Conservation (phyloP, 2,888 invertebrate genomes). For the Tetanocera ferruginea region DNA sequence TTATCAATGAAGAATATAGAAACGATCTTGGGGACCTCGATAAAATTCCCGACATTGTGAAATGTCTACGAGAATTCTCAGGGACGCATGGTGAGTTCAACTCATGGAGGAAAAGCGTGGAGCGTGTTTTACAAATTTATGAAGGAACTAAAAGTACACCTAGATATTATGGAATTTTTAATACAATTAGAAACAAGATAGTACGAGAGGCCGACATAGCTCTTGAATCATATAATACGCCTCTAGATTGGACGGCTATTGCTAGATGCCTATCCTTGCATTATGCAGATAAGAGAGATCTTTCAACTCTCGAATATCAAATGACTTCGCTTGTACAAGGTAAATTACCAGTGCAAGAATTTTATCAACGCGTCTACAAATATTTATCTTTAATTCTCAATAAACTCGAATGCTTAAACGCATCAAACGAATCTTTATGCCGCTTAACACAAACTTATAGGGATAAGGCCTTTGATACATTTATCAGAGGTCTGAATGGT, state of each 20-base stretch:
- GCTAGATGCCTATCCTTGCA: too few relatives aligned
- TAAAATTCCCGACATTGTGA: background rate
- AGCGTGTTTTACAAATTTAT: too few relatives aligned
- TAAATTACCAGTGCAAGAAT: constrained; percentile 4
- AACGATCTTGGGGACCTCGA: background rate
- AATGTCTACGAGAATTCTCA: background rate
- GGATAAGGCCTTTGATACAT: constrained; percentile 36
- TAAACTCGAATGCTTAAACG: constrained; percentile 15
- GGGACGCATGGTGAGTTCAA: background rate
- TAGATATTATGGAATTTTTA: constrained; percentile 7
- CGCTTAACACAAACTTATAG: constrained; percentile 41
- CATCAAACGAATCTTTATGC: constrained; percentile 29
- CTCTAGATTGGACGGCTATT: too few relatives aligned
- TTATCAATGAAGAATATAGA: background rate
- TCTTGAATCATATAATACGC: constrained; percentile 12
- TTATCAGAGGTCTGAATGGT: constrained; percentile 36
- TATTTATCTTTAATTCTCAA: constrained; percentile 39
- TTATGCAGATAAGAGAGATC: too few relatives aligned
- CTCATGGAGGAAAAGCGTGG: too few relatives aligned
- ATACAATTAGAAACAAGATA: background rate
- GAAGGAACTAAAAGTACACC: background rate
- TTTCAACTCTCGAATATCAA: too few relatives aligned
- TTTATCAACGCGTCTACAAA: constrained; percentile 31
- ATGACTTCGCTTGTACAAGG: constrained; percentile 38
- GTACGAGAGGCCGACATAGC: background rate